Conservation (phyloP, 2,797 vertebrate genomes). For the Artibeus lituratus region DNA sequence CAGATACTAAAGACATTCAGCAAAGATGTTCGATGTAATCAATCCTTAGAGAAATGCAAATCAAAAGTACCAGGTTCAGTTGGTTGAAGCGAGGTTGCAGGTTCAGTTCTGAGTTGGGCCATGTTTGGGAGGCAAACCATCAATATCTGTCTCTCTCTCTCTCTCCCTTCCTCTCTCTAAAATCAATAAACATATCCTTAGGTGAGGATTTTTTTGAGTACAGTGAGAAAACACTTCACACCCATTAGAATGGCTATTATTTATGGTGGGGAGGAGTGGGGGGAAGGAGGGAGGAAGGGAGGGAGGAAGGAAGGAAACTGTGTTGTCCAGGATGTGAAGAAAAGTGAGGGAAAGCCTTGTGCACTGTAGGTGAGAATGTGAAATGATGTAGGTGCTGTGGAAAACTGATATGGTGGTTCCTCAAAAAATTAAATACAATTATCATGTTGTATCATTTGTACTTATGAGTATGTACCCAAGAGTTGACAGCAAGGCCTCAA, state of each 20-base stretch:
- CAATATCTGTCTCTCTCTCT: not conserved
- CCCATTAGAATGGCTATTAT: not conserved
- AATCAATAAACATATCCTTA: not conserved
- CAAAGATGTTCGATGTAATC: not conserved
- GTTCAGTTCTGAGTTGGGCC: not conserved
- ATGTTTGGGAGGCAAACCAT: no score
- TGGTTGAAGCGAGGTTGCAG: not conserved
- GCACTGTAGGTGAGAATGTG: not conserved
- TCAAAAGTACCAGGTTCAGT: not conserved
- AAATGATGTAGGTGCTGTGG: not conserved
- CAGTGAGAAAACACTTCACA: not conserved
- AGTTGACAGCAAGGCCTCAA: not conserved
- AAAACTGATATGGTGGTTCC: not conserved
- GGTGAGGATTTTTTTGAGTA: not conserved
- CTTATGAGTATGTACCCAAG: not conserved
- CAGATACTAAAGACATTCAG: not conserved
- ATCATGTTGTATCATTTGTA: not conserved
- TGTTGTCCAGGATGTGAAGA: not conserved
- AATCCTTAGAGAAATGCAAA: not conserved
- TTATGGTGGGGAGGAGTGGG: rapidly evolving
- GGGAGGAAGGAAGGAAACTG: not conserved
- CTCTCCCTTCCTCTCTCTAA: not conserved
- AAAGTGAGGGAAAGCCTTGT: not conserved
- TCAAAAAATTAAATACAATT: not conserved
- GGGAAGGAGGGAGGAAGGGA: not conserved